Conservation (phyloP, 2,888 invertebrate species). For the Idaea biselata region DNA sequence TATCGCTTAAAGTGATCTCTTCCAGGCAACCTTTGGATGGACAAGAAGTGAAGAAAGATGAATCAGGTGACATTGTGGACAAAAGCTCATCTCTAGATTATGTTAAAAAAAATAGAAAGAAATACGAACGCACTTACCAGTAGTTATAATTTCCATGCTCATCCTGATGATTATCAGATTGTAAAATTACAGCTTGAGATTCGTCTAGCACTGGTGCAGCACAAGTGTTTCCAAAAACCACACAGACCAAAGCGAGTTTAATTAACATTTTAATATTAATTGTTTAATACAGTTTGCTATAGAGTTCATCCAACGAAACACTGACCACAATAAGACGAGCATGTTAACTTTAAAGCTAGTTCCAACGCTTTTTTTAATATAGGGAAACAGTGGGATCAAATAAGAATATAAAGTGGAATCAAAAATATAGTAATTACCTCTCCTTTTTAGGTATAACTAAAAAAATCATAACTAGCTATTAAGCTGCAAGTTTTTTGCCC, state of each 20-base stretch:
- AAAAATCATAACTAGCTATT: not conserved
- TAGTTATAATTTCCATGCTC: slow-evolving; percentile 33
- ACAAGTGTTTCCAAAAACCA: slow-evolving; percentile 2
- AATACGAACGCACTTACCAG: too few species aligned
- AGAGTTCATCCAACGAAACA: not conserved
- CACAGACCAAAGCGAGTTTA: not conserved
- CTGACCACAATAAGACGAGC: not conserved
- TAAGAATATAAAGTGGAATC: not conserved
- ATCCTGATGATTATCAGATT: slow-evolving; percentile 11
- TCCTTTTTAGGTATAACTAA: not conserved
- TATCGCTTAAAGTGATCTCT: not conserved
- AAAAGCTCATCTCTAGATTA: too few species aligned
- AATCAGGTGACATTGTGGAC: too few species aligned
- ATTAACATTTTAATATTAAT: not conserved
- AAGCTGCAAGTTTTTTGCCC: not conserved
- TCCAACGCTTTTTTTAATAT: not conserved
- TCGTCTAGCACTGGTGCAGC: slow-evolving; percentile 13
- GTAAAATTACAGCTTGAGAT: slow-evolving; percentile 14
- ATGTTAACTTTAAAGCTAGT: not conserved
- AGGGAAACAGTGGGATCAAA: not conserved
- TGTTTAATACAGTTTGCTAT: not conserved
- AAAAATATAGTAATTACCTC: not conserved
- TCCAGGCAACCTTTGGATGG: too few species aligned
- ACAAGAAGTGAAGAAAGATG: too few species aligned
- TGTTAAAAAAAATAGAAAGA: too few species aligned